Base-by-base conservation (phyloP, 1,140 invertebrate genomes). In the Drosophila pectinifera region DNA sequence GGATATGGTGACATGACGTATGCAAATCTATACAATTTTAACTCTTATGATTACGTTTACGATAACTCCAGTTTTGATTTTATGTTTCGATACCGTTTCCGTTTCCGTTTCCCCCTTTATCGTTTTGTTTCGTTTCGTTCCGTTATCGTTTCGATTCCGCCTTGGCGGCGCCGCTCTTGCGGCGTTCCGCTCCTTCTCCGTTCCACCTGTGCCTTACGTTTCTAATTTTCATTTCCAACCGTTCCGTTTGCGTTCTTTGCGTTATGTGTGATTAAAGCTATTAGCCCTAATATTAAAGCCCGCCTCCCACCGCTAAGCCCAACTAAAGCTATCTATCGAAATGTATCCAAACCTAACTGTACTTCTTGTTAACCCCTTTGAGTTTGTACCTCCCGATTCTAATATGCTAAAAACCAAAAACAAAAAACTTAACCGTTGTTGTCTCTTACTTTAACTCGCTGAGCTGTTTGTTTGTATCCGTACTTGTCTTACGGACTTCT, bases 1-100 rank as follows among this genome's bases (percentile, higher is more conserved):
- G 98, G 98, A 94, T 99, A 99, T 96, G 99, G 99, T 95, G 99
- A 99, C 95, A 99, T 99, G 98, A 98, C 97, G 96, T 97, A 97
- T 96, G 96, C 95, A 95, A 91, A 88, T 88, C 84, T 88, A 89
- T 88, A 89, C 83, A 88, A 91, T 89, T 89, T 76, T 80, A 85
- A 90, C 48, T 84, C 76, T 79, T 80, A 80, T 78, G 55, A 73
- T 73, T 73, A 73, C 69, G 69, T 68, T 85, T 69, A 84, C 83
- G 78, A 84, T 85, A 88, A 83, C 73, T 73, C 70, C 75, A 54
- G 46, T 81, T 69, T 54, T 83, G 59, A 69, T 75, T 78, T 75
- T 38, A 38, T 43, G 51, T 70, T 41, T 34, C 39, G 54, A 63
- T 43, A 45, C 49, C 55, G 54, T 65, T 81, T 39, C 10, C 43